Base-by-base conservation (phyloP, 2,888 invertebrate species). In the Ochropacha duplaris region DNA sequence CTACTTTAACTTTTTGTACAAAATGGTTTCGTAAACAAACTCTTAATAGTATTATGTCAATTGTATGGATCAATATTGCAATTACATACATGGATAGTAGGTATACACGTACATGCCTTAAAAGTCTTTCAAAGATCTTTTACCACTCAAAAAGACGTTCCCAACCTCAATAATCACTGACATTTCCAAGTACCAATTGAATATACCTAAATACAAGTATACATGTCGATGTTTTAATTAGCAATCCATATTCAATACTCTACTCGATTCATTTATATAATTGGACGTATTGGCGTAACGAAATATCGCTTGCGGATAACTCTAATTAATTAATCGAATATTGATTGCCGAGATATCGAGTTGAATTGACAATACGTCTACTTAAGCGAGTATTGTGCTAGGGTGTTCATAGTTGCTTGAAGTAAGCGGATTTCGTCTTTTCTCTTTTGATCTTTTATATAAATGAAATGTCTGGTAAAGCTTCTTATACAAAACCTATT, bases 241-340 rank as follows among this genome's bases (percentile, higher is more conserved):
- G 19, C 51, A 6, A 28, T 28, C 16, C 28, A 2, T 50, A 28
- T 51, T 51, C 31, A 51, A 26, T 51, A 36, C 28, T 26, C n/a
- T 19, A 8, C 12, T 51, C 28, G 8, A 51, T 31, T 31, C 51
- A 51, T 28, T 51, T 51, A 26, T 51, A 51, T 51, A 51, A 51
- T 51, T 51, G 51, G 51, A 51, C 28, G 16, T 28, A 50, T 50
- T 50, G 50, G 36, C 51, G 51, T 19, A 51, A 28, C 51, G 51
- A 51, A 51, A 51, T 51, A 51, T 51, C 28, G 51, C 51, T 52
- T 26, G 34, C 52, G 51, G 51, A 51, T 51, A 51, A 51, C 51
- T 51, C 19, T 14, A 31, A 28, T 51, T 51, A 51, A 51, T 51
- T 51, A 51, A 51, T 51, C 51, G 36, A 36, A 36, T 36, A 36